Percentiles rank a stretch among this genome's conserved stretches.
Evolutionary conservation across 2,113 vertebrate species (phyloP).

Genomic region (Nesoenas mayeri): DNA sequence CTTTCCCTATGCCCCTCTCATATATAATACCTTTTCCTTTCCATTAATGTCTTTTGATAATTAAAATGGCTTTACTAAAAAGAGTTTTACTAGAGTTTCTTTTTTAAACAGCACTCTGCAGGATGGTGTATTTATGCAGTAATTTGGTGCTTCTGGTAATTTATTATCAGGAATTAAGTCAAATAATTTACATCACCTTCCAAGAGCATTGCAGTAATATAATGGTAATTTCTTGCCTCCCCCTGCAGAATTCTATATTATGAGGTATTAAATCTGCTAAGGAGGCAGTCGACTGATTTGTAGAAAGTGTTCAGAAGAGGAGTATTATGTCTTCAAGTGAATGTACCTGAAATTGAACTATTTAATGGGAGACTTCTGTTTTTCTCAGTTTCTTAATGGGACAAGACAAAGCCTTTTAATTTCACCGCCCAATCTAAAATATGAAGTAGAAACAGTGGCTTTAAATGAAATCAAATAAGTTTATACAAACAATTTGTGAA

Average conservation of each 20-base stretch:
- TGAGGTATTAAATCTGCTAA: not conserved
- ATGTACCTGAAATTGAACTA: not conserved
- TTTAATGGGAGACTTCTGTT: not conserved
- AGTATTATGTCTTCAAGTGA: not conserved
- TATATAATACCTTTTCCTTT: constrained; percentile 20
- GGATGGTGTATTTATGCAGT: constrained; percentile 12
- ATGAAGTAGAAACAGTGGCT: not conserved
- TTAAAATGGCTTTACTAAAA: constrained; percentile 22
- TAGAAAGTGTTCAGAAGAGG: not conserved
- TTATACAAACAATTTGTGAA: not conserved
- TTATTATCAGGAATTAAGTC: constrained; percentile 44
- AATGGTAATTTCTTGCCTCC: not conserved
- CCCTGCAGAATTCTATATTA: not conserved
- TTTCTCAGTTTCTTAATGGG: not conserved
- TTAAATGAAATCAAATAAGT: not conserved
- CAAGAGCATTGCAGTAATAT: not conserved
- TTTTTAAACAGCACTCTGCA: constrained; percentile 24
- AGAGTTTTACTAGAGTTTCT: constrained; percentile 10
- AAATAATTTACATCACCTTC: constrained; percentile 35
- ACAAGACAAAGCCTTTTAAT: not conserved
- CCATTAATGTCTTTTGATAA: not conserved
- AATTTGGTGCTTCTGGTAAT: constrained; percentile 10
- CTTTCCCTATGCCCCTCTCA: not conserved
- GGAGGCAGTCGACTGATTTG: not conserved
- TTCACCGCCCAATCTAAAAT: not conserved